A percentile compares a stretch with the other conserved stretches of the same genome.
phyloP scores from a whole-genome alignment of 1,140 invertebrate genomes.

The Hyphantria cunea region DNA sequence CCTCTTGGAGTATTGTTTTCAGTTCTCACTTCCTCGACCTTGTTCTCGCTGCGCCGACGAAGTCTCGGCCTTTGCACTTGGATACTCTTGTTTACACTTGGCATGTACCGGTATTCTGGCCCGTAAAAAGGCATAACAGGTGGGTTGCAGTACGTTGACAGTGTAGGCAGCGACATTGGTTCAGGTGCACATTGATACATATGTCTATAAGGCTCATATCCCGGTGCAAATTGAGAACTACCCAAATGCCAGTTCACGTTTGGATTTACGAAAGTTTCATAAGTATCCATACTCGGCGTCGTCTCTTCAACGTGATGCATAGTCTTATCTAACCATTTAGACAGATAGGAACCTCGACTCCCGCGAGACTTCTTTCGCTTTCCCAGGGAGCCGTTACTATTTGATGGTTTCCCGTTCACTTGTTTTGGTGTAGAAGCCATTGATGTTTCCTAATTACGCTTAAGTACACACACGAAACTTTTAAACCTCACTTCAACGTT shows the following conservation, averaged over 20 bases:
- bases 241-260: slow-evolving; percentile 59
- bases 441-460: slow-evolving; percentile 27
- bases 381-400: slow-evolving; percentile 64
- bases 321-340: slow-evolving; percentile 74
- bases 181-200: slow-evolving; percentile 58
- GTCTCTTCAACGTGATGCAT: slow-evolving; percentile 65
- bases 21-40: slow-evolving; percentile 60
- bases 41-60: slow-evolving; percentile 52
- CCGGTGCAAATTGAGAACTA: slow-evolving; percentile 63
- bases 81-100: slow-evolving; percentile 58
- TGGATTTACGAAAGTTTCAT: slow-evolving; percentile 55
- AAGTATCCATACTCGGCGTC: slow-evolving; percentile 58
- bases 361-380: slow-evolving; percentile 73
- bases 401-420: slow-evolving; percentile 60
- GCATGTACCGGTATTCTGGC: slow-evolving; percentile 58
- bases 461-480: slow-evolving; percentile 8
- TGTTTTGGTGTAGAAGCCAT: slow-evolving; percentile 74
- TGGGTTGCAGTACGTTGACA: slow-evolving; percentile 60
- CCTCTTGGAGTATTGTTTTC: slow-evolving; percentile 33
- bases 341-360: slow-evolving; percentile 63
- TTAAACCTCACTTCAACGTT: slow-evolving; percentile 14
- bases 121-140: slow-evolving; percentile 47
- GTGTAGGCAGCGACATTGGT: slow-evolving; percentile 64
- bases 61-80: slow-evolving; percentile 61
- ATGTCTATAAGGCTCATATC: slow-evolving; percentile 61